Evolutionary conservation across 2,797 vertebrate species (phyloP), one percentile per base, ranked within the genome.

Genomic region (Pitangus sulphuratus): DNA sequence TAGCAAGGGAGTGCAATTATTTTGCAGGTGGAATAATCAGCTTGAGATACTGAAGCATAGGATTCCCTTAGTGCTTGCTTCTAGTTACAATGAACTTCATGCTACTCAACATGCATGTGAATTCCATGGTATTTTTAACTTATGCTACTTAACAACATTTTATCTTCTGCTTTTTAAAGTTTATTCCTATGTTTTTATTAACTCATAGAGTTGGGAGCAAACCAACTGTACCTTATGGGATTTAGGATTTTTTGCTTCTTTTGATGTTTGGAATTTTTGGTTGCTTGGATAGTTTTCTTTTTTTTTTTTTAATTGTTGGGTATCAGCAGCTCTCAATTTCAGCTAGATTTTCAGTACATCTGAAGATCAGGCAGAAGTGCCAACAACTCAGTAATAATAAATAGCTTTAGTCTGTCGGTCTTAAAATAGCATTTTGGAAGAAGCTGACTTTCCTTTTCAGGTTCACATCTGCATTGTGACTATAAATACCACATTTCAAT

Each of bases 401-500:
- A 83, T 33, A 65, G 37, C 16, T 54, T 61, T 44, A 79, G 50
- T 40, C 15, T 66, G 18, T n/a, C 40, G 1, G 35, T 56, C 58
- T 89, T 57, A 51, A 90, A 93, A 91, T n/a, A 81, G 37, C 60
- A 42, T 80, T 92, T 50, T 76, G 62, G 62, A 95, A 89, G 56
- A 84, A 70, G 60, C 16, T 70, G 51, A 74, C 60, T 70, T 76
- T 37, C 33, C 28, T 71, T 84, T 87, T 74, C 57, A 92, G 62
- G 70, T 84, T 84, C 84, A 85, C 48, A 83, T 53, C 66, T 80
- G 40, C 72, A 90, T 26, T 83, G 30, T 57, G 33, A 30, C 33
- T 80, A 54, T 11, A 82, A 91, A 90, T 33, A 7, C 13, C n/a
- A 68, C 21, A n/a, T 35, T 84, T 70, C 39, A 65, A 30, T 4